phyloP scores from a whole-genome alignment of 2,888 invertebrate species.

The Pyrrhia umbra region DNA sequence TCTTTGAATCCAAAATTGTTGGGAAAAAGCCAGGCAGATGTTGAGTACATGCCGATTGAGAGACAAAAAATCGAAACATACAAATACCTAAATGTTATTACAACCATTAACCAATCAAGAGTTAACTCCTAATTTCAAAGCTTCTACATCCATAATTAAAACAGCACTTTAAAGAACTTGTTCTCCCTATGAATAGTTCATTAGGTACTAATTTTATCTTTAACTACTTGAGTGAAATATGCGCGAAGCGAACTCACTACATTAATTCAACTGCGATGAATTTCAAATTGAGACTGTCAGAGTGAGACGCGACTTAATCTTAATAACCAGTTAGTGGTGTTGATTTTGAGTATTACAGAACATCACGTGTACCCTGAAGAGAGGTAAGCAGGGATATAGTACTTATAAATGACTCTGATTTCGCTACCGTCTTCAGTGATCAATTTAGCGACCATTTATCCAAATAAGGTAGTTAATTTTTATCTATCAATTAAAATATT shows the following conservation, averaged over 20 bases:
- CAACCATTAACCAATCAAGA: neutral
- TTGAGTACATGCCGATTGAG: too few species aligned
- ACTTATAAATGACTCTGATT: too few species aligned
- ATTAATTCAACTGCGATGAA: constrained; percentile 50
- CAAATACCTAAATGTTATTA: too few species aligned
- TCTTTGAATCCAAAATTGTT: too few species aligned
- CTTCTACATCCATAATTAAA: constrained; percentile 17
- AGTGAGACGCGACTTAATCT: constrained; percentile 15
- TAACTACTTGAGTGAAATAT: constrained; percentile 24
- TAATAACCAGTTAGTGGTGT: neutral
- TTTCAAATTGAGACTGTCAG: constrained; percentile 24
- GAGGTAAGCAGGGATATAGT: too few species aligned
- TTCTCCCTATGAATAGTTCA: constrained; percentile 40
- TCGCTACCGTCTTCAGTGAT: too few species aligned
- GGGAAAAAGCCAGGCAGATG: too few species aligned
- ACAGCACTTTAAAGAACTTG: constrained; percentile 9
- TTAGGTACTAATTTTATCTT: constrained; percentile 40
- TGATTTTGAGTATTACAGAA: constrained; percentile 18
- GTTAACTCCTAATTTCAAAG: constrained; percentile 5
- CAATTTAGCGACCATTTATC: too few species aligned
- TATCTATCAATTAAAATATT: too few species aligned
- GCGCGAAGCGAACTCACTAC: constrained; percentile 32
- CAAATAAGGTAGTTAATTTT: too few species aligned
- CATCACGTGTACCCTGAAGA: too few species aligned
- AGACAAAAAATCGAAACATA: too few species aligned